Evolutionary conservation across 2,888 invertebrate genomes (phyloP).

Genomic region (Cephus runcator): DNA sequence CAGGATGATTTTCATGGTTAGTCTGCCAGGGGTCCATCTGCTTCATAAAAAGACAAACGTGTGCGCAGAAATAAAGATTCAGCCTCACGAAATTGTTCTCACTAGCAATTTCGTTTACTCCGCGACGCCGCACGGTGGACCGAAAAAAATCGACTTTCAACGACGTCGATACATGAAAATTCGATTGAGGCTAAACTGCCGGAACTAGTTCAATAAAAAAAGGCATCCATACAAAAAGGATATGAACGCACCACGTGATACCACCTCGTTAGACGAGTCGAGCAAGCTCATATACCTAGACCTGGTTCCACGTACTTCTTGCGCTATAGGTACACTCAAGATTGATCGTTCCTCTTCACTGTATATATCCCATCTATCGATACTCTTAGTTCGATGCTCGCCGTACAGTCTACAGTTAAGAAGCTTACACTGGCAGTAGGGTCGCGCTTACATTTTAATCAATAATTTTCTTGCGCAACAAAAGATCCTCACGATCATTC

Average conservation of each 20-base stretch:
- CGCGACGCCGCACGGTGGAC: neutral
- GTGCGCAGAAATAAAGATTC: neutral
- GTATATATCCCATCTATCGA: neutral
- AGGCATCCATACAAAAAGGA: neutral
- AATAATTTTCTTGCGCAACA: neutral
- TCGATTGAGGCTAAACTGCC: neutral
- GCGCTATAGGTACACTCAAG: slow-evolving; percentile 29
- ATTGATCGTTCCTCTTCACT: slow-evolving; percentile 38
- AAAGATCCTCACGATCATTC: neutral
- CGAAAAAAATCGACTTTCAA: neutral
- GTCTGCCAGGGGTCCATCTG: neutral
- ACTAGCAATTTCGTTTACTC: neutral
- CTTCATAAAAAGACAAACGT: neutral
- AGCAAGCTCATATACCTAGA: slow-evolving; percentile 39
- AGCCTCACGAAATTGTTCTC: neutral
- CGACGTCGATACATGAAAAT: neutral
- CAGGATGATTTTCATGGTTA: neutral
- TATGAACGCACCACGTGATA: slow-evolving; percentile 30
- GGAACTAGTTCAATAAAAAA: neutral
- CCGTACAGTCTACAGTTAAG: neutral
- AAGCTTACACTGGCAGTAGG: neutral
- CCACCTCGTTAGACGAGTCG: slow-evolving; percentile 58
- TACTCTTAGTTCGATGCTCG: neutral
- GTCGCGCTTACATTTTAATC: neutral
- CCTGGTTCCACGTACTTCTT: slow-evolving; percentile 32